Evolutionary conservation across 1,140 invertebrate genomes (phyloP), one percentile per base, ranked within the genome.

Genomic region (Drosophila sp.): DNA sequence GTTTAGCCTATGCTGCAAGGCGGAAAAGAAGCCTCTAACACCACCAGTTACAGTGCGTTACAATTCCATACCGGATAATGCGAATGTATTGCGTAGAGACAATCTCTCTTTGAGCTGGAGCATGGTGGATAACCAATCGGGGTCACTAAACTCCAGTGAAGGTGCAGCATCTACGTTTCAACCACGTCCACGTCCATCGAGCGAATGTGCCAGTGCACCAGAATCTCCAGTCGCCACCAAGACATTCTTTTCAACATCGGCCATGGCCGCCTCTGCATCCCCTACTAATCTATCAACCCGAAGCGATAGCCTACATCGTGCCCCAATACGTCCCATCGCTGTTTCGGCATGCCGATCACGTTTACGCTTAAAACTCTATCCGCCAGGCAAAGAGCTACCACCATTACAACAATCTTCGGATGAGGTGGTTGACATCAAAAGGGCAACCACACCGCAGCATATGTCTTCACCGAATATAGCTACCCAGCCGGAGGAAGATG

Each of bases 381-480:
- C 91, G 6, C 91, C 91, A 0, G 91, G 91, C 0, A 90, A 91
- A 47, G 84, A 91, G 65, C 29, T 90, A 60, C 86, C 90, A 8
- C 76, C 84, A 0, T 38, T 90, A 3, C 70, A 50, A 4, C 44
- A 66, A 10, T 63, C 68, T 1, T 57, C 62, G 1, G 73, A 80
- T 5, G 73, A 60, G 10, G 68, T 72, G 7, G 74, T 75, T 0
- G 70, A 65, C 7, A 69, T 91, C 2, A 90, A 87, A 47, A 65
- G 80, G 11, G 90, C 85, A 25, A 90, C 85, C 25, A 91, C 90
- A 7, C 87, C 91, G 4, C 91, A 92, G 70, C 91, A 92, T 55
- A 89, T 90, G 87, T 92, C 91, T 2, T 92, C 91, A 33, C 91
- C 91, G 4, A 91, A 92, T 68, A 92, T 92, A 78, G 79, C 91